These are phyloP conservation scores for Drosophila athabasca DNA, from an alignment of 1,140 invertebrate species.

Conservation along the genomic window DNA sequence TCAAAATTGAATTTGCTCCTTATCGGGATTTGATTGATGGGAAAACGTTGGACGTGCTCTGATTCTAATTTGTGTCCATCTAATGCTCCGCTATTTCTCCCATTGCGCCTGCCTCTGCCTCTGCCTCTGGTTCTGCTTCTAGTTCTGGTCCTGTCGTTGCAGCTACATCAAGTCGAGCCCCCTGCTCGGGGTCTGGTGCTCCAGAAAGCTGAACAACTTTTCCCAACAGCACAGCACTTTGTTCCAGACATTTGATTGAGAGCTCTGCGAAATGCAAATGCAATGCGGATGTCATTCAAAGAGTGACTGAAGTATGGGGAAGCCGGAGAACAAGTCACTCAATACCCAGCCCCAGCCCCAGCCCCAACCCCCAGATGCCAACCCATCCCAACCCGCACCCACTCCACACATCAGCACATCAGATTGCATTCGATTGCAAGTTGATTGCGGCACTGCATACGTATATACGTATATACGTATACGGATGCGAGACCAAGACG, in stretches of 20 bases:
- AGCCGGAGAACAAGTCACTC: constrained; percentile 43
- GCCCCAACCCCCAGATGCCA: background rate
- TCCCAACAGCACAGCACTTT: constrained; percentile 61
- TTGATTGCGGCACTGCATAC: constrained; percentile 45
- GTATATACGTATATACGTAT: constrained; percentile 30
- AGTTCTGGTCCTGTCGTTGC: constrained; percentile 1
- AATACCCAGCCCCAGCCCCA: background rate
- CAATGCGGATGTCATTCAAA: constrained; percentile 56
- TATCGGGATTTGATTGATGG: constrained; percentile 77
- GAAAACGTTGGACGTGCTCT: constrained; percentile 28
- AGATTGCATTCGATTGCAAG: constrained; percentile 56
- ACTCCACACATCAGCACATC: constrained; percentile 48
- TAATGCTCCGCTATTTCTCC: constrained; percentile 5
- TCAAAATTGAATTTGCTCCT: constrained; percentile 77
- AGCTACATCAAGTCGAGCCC: constrained; percentile 22
- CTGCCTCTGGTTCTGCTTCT: background rate
- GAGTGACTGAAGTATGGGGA: constrained; percentile 10
- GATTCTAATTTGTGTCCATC: constrained; percentile 40
- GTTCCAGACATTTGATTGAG: constrained; percentile 66
- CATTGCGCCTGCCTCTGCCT: no score
- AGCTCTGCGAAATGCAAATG: constrained; percentile 73
- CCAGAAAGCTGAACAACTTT: constrained; percentile 54
- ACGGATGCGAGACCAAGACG: constrained; percentile 5
- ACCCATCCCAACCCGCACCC: constrained; percentile 2
- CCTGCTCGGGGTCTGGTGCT: constrained; percentile 11